Conservation (phyloP, 2,888 invertebrate genomes). For the Conistra vaccinii region DNA sequence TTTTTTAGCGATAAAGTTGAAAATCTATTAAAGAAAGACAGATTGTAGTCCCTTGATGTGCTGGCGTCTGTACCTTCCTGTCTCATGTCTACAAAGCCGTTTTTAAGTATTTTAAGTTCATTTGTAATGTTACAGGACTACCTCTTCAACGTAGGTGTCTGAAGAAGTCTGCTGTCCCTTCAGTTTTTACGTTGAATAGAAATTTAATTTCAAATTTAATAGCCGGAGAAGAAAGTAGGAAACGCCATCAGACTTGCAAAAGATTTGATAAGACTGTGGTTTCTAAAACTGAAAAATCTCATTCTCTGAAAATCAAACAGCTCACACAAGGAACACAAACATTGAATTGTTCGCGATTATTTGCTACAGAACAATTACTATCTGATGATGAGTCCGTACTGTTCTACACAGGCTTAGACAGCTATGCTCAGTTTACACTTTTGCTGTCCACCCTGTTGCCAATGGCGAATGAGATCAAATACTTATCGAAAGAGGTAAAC, state of each 20-base stretch:
- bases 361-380: conserved; percentile 9
- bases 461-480: conserved; percentile 40
- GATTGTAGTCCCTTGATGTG: too few relatives aligned
- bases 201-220: background rate
- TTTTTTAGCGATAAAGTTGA: too few relatives aligned
- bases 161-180: conserved; percentile 22
- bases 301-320: background rate
- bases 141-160: conserved; percentile 7
- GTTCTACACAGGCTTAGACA: conserved; percentile 26
- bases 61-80: too few relatives aligned
- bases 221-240: background rate
- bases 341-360: background rate
- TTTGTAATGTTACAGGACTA: conserved; percentile 15
- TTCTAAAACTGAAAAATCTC: background rate
- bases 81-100: background rate
- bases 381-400: conserved; percentile 32
- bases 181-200: conserved; percentile 12
- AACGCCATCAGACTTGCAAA: background rate
- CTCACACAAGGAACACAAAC: conserved; percentile 22
- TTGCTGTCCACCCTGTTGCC: conserved; percentile 26
- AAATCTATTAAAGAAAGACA: too few relatives aligned
- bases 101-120: background rate
- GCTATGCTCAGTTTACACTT: conserved; percentile 9
- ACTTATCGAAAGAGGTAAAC: background rate
- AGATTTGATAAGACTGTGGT: background rate